Conservation (phyloP, 2,113 vertebrate genomes). For the Mesitornis unicolor region DNA sequence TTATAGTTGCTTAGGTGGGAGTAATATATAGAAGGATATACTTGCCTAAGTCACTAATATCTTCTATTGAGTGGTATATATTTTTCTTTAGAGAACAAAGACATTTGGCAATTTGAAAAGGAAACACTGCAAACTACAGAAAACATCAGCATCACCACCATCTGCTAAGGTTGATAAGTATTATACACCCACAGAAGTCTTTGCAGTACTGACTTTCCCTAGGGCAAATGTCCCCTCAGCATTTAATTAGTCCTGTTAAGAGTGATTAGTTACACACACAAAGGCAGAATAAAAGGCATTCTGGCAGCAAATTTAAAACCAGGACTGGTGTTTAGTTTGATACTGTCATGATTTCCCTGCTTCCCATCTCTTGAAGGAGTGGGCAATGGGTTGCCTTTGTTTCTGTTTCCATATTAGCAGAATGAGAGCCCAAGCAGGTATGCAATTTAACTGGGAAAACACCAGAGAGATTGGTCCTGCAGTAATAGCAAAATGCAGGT, state of each 20-base stretch:
- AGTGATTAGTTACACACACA: background rate
- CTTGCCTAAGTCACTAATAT: conserved; percentile 54
- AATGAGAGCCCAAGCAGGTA: background rate
- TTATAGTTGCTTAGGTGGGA: conserved; percentile 54
- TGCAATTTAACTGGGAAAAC: background rate
- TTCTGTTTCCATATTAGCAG: background rate
- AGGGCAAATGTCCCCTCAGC: background rate
- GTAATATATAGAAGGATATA: conserved; percentile 45
- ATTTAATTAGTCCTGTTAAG: background rate
- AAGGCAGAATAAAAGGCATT: background rate
- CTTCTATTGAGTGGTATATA: conserved; percentile 11
- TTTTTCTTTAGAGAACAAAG: background rate
- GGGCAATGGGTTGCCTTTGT: background rate
- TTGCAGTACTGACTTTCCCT: background rate
- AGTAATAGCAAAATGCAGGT: background rate
- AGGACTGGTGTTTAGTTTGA: background rate
- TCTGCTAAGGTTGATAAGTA: background rate
- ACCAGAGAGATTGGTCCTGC: background rate
- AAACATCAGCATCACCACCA: background rate
- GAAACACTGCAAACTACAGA: background rate
- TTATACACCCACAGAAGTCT: background rate
- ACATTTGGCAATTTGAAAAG: background rate
- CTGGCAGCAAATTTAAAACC: background rate
- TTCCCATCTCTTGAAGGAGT: background rate
- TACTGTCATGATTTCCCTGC: background rate